Evolutionary conservation across 35 echinoderm and acorn worm genomes (phyloP).

Genomic region (Chiridota heheva): DNA sequence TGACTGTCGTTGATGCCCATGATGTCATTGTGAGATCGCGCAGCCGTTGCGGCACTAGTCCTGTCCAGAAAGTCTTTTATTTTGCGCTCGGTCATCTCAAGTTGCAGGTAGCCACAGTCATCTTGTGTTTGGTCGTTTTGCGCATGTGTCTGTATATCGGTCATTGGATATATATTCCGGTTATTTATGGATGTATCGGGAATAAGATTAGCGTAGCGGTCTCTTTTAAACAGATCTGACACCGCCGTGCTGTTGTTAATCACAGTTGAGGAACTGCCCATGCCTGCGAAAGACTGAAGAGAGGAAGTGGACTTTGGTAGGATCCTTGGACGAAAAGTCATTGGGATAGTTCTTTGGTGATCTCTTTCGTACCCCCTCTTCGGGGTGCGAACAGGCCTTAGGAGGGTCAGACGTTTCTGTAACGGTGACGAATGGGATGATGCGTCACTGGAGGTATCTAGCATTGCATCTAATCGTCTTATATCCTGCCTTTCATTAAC

Average conservation of each 20-base stretch:
- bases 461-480: no score
- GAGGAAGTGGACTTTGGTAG: neutral
- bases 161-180: no score
- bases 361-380: no score
- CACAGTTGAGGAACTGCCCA: neutral
- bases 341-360: no score
- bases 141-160: neutral
- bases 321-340: no score
- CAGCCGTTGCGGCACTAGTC: constrained; percentile 12
- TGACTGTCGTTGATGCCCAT: neutral
- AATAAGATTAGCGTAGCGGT: neutral
- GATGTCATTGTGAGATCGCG: constrained; percentile 25
- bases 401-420: no score
- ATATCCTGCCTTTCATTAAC: neutral
- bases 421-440: no score
- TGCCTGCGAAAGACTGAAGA: neutral
- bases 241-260: neutral
- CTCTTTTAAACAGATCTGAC: neutral
- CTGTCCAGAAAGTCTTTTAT: constrained; percentile 39
- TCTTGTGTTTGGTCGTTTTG: neutral
- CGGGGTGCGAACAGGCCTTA: no score
- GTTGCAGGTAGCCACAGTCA: constrained; percentile 1
- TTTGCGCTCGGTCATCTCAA: constrained; percentile 29
- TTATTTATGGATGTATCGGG: no score
- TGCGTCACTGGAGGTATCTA: no score